Conservation (phyloP, 2,797 vertebrate genomes). For the Helarctos malayanus region DNA sequence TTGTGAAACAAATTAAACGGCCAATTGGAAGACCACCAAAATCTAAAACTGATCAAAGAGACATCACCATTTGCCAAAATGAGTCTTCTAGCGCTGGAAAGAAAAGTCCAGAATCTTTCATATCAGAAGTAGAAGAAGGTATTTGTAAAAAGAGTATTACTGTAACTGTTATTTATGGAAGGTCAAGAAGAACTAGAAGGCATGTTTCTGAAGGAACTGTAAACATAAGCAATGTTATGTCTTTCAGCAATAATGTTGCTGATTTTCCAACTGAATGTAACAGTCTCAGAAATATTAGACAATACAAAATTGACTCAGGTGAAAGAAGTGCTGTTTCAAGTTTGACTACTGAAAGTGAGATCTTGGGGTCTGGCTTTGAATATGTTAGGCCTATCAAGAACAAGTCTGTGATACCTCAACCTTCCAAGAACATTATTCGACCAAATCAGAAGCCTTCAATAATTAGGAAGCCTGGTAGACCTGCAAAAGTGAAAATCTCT, state of each 20-base stretch:
- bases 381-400: conserved; percentile 92
- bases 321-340: conserved; percentile 82
- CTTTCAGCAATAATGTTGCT: conserved; percentile 82
- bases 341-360: conserved; percentile 83
- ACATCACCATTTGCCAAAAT: conserved; percentile 77
- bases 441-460: conserved; percentile 90
- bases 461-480: conserved; percentile 95
- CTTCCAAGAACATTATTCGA: conserved; percentile 91
- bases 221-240: conserved; percentile 87
- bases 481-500: conserved; percentile 97
- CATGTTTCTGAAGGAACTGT: conserved; percentile 93
- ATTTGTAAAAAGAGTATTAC: conserved; percentile 93
- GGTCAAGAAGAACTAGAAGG: conserved; percentile 95
- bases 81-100: conserved; percentile 79
- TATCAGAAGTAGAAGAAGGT: conserved; percentile 84
- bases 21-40: conserved; percentile 97
- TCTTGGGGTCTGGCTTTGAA: conserved; percentile 87
- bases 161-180: conserved; percentile 96
- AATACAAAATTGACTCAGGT: conserved; percentile 73
- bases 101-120: conserved; percentile 83
- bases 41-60: conserved; percentile 88
- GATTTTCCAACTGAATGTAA: conserved; percentile 77
- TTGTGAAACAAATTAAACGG: conserved; percentile 95
- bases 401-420: conserved; percentile 88
- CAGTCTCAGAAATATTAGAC: conserved; percentile 75